Evolutionary conservation across 2,797 vertebrate genomes (phyloP), one percentile per base, ranked within the genome.

Genomic region (Galago senegalensis): DNA sequence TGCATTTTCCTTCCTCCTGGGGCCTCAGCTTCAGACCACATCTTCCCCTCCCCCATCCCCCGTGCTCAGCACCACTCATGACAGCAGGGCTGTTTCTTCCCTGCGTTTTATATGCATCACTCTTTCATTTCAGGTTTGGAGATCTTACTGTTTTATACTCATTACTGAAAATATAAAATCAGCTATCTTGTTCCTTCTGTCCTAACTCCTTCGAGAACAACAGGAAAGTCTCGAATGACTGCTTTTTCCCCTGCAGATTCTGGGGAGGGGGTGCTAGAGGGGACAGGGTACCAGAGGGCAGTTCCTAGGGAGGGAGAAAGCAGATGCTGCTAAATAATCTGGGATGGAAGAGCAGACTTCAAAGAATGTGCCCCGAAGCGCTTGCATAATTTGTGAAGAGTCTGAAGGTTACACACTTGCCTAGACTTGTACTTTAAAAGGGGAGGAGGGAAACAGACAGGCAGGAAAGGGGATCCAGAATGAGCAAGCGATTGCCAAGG

Each of bases 111-210:
- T 46, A 20, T 9, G 21, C 27, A 69, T 46, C 23, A n/a, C 40
- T 76, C 80, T 93, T 80, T 76, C 14, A 76, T 25, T 65, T 72
- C 53, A 84, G 63, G 27, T 63, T 91, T 95, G 93, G 73, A 82
- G 37, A 83, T 67, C 58, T 86, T 75, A 61, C 25, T 43, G 25
- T 58, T 91, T 83, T 60, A 93, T 12, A 67, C 53, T 85, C 65
- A 25, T 87, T 88, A 82, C 58, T 63, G 53, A 91, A 89, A 67
- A 90, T 27, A 86, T 7, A 76, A 72, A 87, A 40, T 86, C 89
- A 76, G 60, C 70, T 88, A 7, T 77, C 46, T 69, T 91, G 49
- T 49, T 87, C 76, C 83, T 91, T 92, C 56, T 91, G 53, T 84
- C 40, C 89, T 89, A 56, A 91, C 14, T 75, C 25, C 91, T 89